These are phyloP conservation scores for Phainopepla nitens DNA, from an alignment of 2,113 vertebrate genomes.

Conservation along the genomic window DNA sequence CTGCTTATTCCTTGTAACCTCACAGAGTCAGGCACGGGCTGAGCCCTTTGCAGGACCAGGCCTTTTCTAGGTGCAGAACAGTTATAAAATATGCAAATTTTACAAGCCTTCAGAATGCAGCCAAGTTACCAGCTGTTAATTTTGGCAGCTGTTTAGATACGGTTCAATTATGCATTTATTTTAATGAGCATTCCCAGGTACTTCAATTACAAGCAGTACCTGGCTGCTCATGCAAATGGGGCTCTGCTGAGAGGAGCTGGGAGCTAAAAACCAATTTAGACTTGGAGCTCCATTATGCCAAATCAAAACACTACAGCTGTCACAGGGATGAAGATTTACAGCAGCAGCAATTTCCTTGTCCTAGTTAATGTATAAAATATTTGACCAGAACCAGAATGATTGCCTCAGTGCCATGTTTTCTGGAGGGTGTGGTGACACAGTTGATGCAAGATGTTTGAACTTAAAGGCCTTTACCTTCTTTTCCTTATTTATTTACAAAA, in stretches of 20 bases:
- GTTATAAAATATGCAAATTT: slow-evolving; percentile 30
- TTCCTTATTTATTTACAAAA: slow-evolving; percentile 9
- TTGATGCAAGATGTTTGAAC: not conserved
- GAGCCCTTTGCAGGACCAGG: not conserved
- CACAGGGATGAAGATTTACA: not conserved
- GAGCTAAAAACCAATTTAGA: not conserved
- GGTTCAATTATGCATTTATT: slow-evolving; percentile 31
- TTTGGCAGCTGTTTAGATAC: not conserved
- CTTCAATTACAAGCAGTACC: not conserved
- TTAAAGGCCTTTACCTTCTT: not conserved
- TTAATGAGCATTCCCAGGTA: slow-evolving; percentile 18
- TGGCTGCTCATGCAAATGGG: not conserved
- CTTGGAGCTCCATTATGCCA: not conserved
- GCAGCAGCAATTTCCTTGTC: not conserved
- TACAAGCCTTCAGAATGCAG: not conserved
- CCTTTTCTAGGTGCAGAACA: not conserved
- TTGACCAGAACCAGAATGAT: not conserved
- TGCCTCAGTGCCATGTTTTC: not conserved
- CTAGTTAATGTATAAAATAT: not conserved
- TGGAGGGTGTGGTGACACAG: not conserved
- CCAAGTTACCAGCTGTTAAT: not conserved
- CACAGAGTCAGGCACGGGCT: not conserved
- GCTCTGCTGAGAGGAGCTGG: not conserved
- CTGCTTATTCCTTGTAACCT: not conserved
- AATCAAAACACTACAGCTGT: slow-evolving; percentile 2